Evolutionary conservation across 37 sponge, comb jelly and placozoan genomes (phyloP).

Genomic region (Geodia barretti): DNA sequence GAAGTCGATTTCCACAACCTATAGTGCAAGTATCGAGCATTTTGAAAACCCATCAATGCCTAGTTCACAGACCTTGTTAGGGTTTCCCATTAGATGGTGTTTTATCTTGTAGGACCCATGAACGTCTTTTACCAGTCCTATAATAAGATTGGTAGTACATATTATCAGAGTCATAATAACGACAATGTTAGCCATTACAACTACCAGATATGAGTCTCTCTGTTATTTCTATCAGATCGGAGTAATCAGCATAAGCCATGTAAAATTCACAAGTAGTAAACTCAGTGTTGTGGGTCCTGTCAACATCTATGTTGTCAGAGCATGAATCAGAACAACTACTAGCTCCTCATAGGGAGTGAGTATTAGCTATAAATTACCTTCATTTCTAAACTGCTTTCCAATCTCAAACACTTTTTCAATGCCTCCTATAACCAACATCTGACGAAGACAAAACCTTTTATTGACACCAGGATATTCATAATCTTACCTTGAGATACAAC

Average conservation of each 20-base stretch:
- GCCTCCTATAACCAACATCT: not conserved
- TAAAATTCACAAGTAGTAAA: not conserved
- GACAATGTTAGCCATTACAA: too few relatives aligned
- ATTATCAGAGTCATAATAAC: not conserved
- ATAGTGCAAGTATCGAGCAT: not conserved
- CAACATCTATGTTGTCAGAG: not conserved
- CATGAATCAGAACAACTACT: too few relatives aligned
- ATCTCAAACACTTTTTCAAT: not conserved
- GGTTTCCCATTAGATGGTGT: not conserved
- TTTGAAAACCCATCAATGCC: not conserved
- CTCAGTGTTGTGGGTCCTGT: not conserved
- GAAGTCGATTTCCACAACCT: not conserved
- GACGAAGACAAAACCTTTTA: too few relatives aligned
- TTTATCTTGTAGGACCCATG: not conserved
- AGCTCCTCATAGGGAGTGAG: too few relatives aligned
- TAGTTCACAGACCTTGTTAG: not conserved
- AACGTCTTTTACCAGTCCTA: not conserved
- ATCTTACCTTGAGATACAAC: constrained; percentile 90
- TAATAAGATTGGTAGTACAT: not conserved
- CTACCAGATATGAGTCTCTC: not conserved
- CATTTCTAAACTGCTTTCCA: not conserved
- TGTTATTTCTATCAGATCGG: not conserved
- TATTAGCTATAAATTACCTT: too few relatives aligned
- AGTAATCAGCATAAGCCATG: not conserved
- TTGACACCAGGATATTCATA: too few relatives aligned